These are phyloP conservation scores for Calcarius lapponicus DNA, from an alignment of 2,797 vertebrate species.

Conservation along the genomic window DNA sequence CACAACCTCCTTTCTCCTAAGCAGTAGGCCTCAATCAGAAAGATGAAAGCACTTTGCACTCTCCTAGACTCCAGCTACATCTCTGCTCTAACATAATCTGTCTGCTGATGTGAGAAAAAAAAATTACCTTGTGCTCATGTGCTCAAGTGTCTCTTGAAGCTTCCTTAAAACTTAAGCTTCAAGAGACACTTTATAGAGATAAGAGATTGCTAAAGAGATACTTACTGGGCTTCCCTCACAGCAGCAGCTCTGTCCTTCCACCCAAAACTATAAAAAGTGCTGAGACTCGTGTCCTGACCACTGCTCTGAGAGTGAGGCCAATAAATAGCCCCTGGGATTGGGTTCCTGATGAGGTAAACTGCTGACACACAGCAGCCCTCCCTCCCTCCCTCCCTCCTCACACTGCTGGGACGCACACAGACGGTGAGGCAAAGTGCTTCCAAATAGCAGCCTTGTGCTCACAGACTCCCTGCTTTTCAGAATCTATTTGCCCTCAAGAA, in stretches of 20 bases:
- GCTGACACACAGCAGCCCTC: neutral
- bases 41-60: neutral
- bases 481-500: neutral
- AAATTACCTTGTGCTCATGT: neutral
- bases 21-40: neutral
- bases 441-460: neutral
- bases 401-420: neutral
- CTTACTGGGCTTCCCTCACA: neutral
- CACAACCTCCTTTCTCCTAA: neutral
- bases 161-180: neutral
- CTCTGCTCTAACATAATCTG: neutral
- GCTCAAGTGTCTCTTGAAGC: neutral
- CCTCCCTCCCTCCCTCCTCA: neutral
- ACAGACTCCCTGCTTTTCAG: neutral
- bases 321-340: constrained; percentile 1
- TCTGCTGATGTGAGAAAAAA: neutral
- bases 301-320: neutral
- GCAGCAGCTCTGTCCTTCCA: neutral
- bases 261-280: neutral
- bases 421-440: neutral
- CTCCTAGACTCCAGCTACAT: neutral
- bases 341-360: constrained; percentile 20
- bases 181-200: neutral
- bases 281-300: neutral
- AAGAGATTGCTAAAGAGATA: neutral